Base-by-base conservation (phyloP, 2,113 vertebrate species). In the Megaceryle maxima region DNA sequence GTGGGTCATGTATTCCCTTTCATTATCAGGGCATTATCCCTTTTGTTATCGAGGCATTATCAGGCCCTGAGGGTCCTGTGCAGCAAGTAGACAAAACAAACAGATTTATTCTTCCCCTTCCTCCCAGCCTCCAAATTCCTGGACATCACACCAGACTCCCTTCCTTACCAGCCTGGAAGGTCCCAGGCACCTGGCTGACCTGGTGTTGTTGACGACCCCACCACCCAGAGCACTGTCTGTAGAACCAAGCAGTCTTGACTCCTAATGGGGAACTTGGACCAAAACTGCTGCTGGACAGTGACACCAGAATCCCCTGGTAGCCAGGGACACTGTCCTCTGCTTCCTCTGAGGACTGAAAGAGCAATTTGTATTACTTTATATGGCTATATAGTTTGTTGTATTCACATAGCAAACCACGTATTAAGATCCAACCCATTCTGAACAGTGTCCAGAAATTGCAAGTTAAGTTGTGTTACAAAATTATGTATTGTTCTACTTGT, bases 311-410 rank as follows among this genome's bases (percentile, higher is more conserved):
- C 4, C 5, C 6, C 7, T 5, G 0, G 16, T 18, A 20, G 18
- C 5, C 46, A 33, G 6, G 21, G 11, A 31, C 1, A 3, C 7
- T 8, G n/a, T 28, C 41, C 0, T 14, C n/a, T 57, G 57, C n/a
- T 29, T 73, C 59, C 22, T 43, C 50, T 3, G 1, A 48, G 13
- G 22, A 11, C 20, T 9, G 25, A 62, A 6, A 25, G 22, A n/a
- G 11, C 13, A 13, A 22, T 19, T 39, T 0, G 0, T 64, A 10
- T 18, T 37, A 26, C 73, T 68, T n/a, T 11, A 17, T 3, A 5
- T 53, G 51, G 51, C 13, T 28, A 53, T 9, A 12, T 43, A 13
- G 39, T 37, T 8, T 55, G 41, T 19, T 35, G 17, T 3, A 21
- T 17, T 70, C 50, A 16, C 10, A 16, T 10, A 56, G 21, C 43